Evolutionary conservation across 2,888 invertebrate species (phyloP), one percentile per base, ranked within the genome.

Genomic region (Leptopilina myrica): DNA sequence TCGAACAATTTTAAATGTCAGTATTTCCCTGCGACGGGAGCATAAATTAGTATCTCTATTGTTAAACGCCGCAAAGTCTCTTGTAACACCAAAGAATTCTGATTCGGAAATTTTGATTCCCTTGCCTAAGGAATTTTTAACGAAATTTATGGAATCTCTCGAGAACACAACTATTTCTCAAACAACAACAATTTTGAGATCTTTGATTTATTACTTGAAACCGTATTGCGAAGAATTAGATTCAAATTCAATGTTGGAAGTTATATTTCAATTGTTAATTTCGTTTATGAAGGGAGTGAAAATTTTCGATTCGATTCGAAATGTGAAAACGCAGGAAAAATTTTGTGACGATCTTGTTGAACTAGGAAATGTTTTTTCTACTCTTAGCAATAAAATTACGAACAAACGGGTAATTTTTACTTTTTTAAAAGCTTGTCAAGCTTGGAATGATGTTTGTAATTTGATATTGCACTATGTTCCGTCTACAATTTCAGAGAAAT

Each of bases 371-470:
- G 14, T 33, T n/a, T 73, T 73, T 33, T 56, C 73, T n/a, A 33
- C 56, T n/a, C 5, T 73, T 8, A n/a, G 9, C 11, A 33, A 56
- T n/a, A 33, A 33, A 56, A 73, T 56, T n/a, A 59, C 33, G 56
- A 73, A 59, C 33, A 73, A 73, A 40, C 56, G 73, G 56, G 56
- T 73, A 0, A 12, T 73, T 73, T 73, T 73, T 33, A 73, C 9
- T 56, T 73, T 73, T 59, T 56, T 56, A n/a, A 73, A 73, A 40
- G 73, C 73, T n/a, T 73, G 33, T 40, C 73, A 73, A 73, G 73
- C 56, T 5, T 73, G 56, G 56, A 56, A 73, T 56, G 73, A 73
- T 59, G 33, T 73, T 9, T 73, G 56, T 53, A 73, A 56, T 73
- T 9, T 73, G n/a, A 73, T 73, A 53, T 33, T 56, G 11, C 73